Percentiles rank a stretch among this genome's conserved stretches.
phyloP scores from a whole-genome alignment of 1,140 invertebrate species.

The Eubasilissa regina region DNA sequence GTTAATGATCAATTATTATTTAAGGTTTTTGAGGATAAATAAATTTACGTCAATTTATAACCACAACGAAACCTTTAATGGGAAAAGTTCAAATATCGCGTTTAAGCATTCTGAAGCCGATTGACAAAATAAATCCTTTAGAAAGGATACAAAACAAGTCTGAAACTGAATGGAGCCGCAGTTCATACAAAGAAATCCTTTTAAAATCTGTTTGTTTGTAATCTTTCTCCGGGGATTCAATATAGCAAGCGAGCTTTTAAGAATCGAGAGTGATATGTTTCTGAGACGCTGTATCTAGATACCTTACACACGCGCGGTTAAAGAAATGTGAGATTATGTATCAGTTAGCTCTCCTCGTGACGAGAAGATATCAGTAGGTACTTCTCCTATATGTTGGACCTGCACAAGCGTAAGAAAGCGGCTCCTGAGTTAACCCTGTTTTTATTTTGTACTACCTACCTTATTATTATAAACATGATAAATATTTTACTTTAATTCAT shows the following conservation, averaged over 20 bases:
- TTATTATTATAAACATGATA: too few species aligned
- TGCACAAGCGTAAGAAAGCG: too few species aligned
- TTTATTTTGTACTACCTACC: too few species aligned
- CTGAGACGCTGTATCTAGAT: too few species aligned
- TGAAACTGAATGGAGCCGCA: background rate
- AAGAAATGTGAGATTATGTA: too few species aligned
- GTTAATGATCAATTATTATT: conserved; percentile 45
- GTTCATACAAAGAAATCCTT: conserved; percentile 33
- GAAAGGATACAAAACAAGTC: conserved; percentile 30
- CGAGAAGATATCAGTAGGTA: too few species aligned
- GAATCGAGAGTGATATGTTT: conserved; percentile 31
- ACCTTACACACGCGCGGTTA: too few species aligned
- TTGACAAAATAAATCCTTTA: conserved; percentile 28
- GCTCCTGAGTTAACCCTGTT: too few species aligned
- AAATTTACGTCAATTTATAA: conserved; percentile 3
- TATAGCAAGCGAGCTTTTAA: conserved; percentile 9
- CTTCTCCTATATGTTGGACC: too few species aligned
- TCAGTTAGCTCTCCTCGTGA: too few species aligned
- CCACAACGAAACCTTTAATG: background rate
- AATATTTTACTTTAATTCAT: too few species aligned
- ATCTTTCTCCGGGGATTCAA: conserved; percentile 17
- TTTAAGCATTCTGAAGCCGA: conserved; percentile 8
- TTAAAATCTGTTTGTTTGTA: conserved; percentile 25
- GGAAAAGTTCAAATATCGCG: conserved; percentile 19
- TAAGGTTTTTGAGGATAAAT: conserved; percentile 21